Conservation (phyloP, 2,888 invertebrate genomes). For the Bedellia somnulentella region DNA sequence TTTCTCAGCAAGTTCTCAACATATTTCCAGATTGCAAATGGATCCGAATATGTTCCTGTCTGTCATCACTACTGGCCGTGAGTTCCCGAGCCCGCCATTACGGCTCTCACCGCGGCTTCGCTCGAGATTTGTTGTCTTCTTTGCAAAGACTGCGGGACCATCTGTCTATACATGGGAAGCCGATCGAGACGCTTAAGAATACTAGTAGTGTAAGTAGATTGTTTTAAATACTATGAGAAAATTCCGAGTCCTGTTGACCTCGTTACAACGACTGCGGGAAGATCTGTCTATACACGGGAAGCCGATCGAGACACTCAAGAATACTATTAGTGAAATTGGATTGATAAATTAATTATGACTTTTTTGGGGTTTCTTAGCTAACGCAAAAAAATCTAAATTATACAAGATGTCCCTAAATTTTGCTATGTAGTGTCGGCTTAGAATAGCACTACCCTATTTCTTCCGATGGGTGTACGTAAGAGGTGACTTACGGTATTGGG, state of each 20-base stretch:
- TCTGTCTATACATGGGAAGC: slow-evolving; percentile 31
- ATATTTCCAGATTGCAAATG: slow-evolving; percentile 32
- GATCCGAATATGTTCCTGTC: slow-evolving; percentile 26
- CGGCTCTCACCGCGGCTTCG: slow-evolving; percentile 25
- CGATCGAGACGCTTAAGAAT: slow-evolving; percentile 31
- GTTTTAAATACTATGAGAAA: not conserved
- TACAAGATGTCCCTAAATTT: too few species aligned
- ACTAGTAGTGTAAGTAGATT: slow-evolving; percentile 24
- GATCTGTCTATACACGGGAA: slow-evolving; percentile 32
- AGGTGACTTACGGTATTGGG: too few species aligned
- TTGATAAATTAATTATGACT: too few species aligned
- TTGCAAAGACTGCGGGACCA: slow-evolving; percentile 30
- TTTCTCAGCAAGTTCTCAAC: too few species aligned
- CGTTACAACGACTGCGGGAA: slow-evolving; percentile 29
- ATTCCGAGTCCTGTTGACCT: slow-evolving; percentile 13
- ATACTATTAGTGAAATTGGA: slow-evolving; percentile 15
- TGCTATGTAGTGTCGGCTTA: too few species aligned
- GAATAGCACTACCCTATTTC: too few species aligned
- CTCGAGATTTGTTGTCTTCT: slow-evolving; percentile 17
- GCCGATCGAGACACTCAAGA: slow-evolving; percentile 31
- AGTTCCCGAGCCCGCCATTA: slow-evolving; percentile 27
- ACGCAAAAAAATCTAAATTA: too few species aligned
- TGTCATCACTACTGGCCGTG: slow-evolving; percentile 20
- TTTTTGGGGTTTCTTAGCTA: too few species aligned
- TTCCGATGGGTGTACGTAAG: too few species aligned